Percentiles rank a stretch among this genome's conserved stretches.
phyloP scores from a whole-genome alignment of 2,113 vertebrate genomes.

The Rhipidura dahli region DNA sequence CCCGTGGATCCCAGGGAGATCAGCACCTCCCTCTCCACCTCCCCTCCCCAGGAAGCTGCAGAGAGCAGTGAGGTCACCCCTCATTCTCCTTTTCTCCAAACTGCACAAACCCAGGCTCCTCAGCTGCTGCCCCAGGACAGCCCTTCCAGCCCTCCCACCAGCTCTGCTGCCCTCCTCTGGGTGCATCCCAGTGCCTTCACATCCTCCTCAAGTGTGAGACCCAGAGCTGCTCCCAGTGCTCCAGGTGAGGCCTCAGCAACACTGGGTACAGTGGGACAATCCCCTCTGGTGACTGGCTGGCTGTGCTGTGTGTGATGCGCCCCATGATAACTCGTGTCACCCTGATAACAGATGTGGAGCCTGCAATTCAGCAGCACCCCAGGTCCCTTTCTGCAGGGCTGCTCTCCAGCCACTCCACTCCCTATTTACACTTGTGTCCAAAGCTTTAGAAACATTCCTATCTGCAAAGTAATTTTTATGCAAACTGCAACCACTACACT shows the following conservation, averaged over 20 bases:
- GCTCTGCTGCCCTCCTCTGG: not conserved
- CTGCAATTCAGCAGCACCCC: not conserved
- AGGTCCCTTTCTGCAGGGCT: not conserved
- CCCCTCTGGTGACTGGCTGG: not conserved
- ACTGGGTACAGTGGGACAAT: not conserved
- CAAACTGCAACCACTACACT: not conserved
- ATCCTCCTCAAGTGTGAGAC: fast-evolving
- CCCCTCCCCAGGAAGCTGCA: not conserved
- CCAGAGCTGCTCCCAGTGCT: not conserved
- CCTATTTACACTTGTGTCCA: not conserved
- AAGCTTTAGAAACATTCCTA: not conserved
- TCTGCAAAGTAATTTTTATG: not conserved
- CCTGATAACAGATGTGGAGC: not conserved
- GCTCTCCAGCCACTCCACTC: not conserved
- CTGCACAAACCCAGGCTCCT: not conserved
- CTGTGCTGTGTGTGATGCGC: not conserved
- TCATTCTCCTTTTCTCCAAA: not conserved
- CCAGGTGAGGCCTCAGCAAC: not conserved
- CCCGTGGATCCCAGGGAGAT: not conserved
- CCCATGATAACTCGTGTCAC: not conserved
- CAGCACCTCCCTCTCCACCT: not conserved
- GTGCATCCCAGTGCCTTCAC: not conserved
- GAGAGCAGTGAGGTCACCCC: not conserved
- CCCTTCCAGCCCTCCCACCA: not conserved
- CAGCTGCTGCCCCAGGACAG: not conserved